Base-by-base conservation (phyloP, 2,888 invertebrate genomes). In the Aphodius sticticus region DNA sequence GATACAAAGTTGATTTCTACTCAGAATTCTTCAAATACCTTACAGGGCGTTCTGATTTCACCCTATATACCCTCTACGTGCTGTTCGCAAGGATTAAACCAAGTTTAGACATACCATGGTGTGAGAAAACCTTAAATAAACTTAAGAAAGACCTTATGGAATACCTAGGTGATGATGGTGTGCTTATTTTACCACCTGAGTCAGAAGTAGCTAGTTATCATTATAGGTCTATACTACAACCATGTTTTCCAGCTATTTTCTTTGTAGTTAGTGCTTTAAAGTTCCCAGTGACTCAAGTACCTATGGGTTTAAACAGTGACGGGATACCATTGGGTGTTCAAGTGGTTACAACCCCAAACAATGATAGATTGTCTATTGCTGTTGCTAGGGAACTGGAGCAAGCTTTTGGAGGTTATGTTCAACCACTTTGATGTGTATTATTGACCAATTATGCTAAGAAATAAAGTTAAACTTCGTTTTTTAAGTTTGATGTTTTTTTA, bases 281-380 rank as follows among this genome's bases (percentile, higher is more conserved):
- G 74, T 90, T 97, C 76, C 98, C 98, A 0, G 94, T 92, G 0
- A 96, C 95, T 0, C 96, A 96, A 91, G 95, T 96, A 4, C 97
- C 97, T 0, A 88, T 97, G 69, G 97, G 97, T 0, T 88, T 97
- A 75, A 92, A 92, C 84, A 86, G 89, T 2, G 90, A 92, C 6
- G 96, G 96, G 0, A 86, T 97, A 0, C 97, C 97, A 0, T 85
- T 96, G 14, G 97, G 97, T 36, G 87, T 97, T 16, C 97, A 97
- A 88, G 92, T 95, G n/a, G 93, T 95, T 14, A 93, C 94, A 6
- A 93, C 92, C 0, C 93, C 94, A 0, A 89, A 91, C 80, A 92
- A 93, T 16, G 97, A 97, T 85, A 93, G 93, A 74, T 89, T 96
- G 0, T 94, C 94, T 77, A 89, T 96, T n/a, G 94, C 95, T 0